These are phyloP conservation scores for Lasioglossum leucozonium DNA, from an alignment of 2,888 invertebrate species.

Conservation along the genomic window DNA sequence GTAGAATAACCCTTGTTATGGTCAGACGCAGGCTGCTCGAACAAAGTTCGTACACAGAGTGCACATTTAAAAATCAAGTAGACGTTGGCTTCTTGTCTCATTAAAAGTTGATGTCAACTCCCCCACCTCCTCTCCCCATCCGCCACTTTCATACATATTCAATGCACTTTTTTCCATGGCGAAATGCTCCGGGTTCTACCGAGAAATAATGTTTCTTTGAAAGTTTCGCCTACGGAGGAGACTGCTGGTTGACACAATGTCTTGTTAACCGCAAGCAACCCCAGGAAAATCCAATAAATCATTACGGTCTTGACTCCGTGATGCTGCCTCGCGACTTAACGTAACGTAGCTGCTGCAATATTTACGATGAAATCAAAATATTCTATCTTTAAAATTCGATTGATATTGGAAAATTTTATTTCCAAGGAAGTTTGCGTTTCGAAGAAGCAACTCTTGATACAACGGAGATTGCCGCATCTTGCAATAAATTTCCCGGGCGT, in stretches of 20 bases:
- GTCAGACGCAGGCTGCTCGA: neutral
- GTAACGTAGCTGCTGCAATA: neutral
- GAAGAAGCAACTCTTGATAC: neutral
- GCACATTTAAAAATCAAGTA: conserved; percentile 1
- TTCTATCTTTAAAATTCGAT: too few species aligned
- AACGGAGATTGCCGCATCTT: neutral
- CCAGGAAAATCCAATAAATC: conserved; percentile 41
- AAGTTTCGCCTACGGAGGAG: neutral
- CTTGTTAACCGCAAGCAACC: neutral
- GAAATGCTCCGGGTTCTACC: neutral
- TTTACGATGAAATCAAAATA: too few species aligned
- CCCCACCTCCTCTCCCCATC: neutral
- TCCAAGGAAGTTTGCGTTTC: too few species aligned
- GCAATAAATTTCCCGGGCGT: neutral
- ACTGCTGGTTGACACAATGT: conserved; percentile 2
- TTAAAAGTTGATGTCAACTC: neutral
- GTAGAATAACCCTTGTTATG: neutral
- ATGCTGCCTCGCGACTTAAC: neutral
- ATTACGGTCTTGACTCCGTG: neutral
- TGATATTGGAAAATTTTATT: too few species aligned
- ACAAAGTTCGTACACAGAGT: neutral
- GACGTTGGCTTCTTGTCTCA: neutral
- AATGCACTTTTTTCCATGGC: neutral
- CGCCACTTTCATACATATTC: neutral
- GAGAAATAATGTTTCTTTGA: neutral